Conservation (phyloP, 2,888 invertebrate genomes). For the Caenorhabditis sp. region DNA sequence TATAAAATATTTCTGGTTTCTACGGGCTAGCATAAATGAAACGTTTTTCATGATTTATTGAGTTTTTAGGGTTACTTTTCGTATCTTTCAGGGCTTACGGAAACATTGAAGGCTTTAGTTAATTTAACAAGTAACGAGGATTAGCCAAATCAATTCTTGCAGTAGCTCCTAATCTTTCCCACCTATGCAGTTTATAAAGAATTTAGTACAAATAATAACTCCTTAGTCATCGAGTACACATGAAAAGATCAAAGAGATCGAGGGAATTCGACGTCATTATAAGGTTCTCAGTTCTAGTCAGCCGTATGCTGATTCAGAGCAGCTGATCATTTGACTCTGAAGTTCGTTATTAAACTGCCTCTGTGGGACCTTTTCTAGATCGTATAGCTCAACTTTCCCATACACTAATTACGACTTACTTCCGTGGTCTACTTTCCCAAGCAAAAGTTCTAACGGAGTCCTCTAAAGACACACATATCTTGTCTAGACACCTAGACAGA, state of each 20-base stretch:
- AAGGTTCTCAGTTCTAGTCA: not conserved
- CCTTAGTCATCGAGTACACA: not conserved
- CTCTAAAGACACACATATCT: too few species aligned
- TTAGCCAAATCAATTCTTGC: not conserved
- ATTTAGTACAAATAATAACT: not conserved
- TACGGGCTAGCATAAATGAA: not conserved
- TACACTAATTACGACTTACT: too few species aligned
- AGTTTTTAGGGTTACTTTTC: not conserved
- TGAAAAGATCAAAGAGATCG: not conserved
- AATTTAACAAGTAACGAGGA: too few species aligned
- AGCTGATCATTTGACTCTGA: too few species aligned
- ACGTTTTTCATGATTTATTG: not conserved
- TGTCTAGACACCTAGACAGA: not conserved
- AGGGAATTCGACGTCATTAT: not conserved
- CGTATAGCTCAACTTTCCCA: too few species aligned
- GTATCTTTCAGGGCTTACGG: not conserved
- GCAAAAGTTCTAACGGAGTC: too few species aligned
- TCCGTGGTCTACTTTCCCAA: too few species aligned
- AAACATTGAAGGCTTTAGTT: not conserved
- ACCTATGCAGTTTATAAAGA: not conserved
- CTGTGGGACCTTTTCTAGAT: too few species aligned
- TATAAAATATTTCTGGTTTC: not conserved
- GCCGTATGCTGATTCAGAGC: too few species aligned
- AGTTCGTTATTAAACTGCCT: too few species aligned
- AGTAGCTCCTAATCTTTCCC: not conserved